Evolutionary conservation across 2,888 invertebrate genomes (phyloP), one percentile per base, ranked within the genome.

Genomic region (Hoplodrina blanda): DNA sequence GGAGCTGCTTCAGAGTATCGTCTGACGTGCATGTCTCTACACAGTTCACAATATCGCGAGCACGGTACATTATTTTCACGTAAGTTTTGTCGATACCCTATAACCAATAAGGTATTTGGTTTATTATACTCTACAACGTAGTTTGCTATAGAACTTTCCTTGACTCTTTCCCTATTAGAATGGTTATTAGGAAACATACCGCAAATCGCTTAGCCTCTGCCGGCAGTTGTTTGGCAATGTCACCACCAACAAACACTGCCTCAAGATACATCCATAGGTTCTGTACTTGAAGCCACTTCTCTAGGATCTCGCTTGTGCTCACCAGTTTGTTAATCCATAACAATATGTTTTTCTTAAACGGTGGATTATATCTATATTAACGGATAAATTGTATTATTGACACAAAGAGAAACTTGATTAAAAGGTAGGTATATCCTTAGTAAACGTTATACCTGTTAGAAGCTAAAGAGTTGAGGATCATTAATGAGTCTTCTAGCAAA

Each of bases 251-350:
- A 92, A 99, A 99, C 0, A 99, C 98, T 3, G 98, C 98, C 90
- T 99, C 99, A 74, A 99, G 91, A 87, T 98, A 98, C 85, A 98
- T 97, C 98, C 98, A 99, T 62, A 98, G 95, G 90, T 98, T 98
- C 90, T 99, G 98, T 0, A 98, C 98, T 80, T 96, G 96, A 69
- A 99, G 89, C 98, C 98, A 99, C 87, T 97, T 98, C 88, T 98
- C 98, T 57, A 99, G 93, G 79, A 98, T 98, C 89, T 98, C 98
- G 0, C 97, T 97, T 0, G 98, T 98, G 76, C 96, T 97, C 5
- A 98, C 97, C 63, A 99, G 91, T 88, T 98, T 98, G 71, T 96
- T 96, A 13, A 98, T 97, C 98, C 98, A 98, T 13, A 97, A 80
- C 81, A 98, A 96, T 75, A 99, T 98, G 63, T 98, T 98, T 86